Evolutionary conservation across 2,888 invertebrate genomes (phyloP), one percentile per base, ranked within the genome.

Genomic region (Lithophane ornitopus): DNA sequence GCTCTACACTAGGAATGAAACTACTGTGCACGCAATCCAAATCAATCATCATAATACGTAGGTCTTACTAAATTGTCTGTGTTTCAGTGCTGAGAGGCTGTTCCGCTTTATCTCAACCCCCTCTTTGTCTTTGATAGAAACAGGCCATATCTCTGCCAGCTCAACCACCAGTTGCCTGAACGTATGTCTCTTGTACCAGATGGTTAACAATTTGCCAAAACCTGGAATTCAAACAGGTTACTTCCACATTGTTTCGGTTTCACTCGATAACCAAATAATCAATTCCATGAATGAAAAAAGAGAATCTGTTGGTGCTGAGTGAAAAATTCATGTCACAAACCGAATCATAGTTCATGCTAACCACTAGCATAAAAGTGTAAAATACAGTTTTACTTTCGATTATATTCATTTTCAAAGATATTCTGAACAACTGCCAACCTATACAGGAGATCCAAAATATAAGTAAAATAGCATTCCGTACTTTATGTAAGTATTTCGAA

Each of bases 111-210:
- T 93, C 26, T 88, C 89, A 11, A 77, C 82, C 14, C 90, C 93
- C 69, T 93, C 90, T 26, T 88, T 87, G 78, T 93, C 91, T n/a
- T 88, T 82, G 34, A 88, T 86, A 1, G 89, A 82, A 14, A 91
- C 90, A 12, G 94, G 94, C 95, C 95, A 95, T 75, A 95, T 92
- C 26, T 94, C 92, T 6, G 91, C 91, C 56, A 95, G 85, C 61
- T 95, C 93, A 3, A 79, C 87, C n/a, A 95, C 85, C n/a, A 95
- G 90, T 70, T 91, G 90, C 59, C 92, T 89, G 77, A 95, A 95
- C 63, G 91, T 92, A 56, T 90, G 82, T 71, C 91, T 88, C 85
- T 94, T 94, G 81, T 91, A 92, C 94, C 94, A 94, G 74, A 95
- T 90, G 22, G 93, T 94, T 68, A 94, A 69, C 59, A 94, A 80